Evolutionary conservation across 2,113 vertebrate species (phyloP).

Genomic region (Campylorhamphus procurvoides): DNA sequence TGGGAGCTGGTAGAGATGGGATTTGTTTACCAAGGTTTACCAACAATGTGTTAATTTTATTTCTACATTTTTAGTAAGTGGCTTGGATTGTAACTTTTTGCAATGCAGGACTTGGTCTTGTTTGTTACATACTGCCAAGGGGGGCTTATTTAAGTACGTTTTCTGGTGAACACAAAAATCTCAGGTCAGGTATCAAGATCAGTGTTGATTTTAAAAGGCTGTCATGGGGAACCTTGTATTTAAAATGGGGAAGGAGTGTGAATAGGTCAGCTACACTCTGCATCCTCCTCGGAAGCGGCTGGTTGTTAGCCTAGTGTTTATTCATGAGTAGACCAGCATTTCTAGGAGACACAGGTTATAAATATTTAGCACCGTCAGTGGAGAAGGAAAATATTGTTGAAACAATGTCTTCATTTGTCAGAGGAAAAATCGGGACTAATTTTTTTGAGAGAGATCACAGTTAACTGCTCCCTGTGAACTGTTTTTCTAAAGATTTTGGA

Average conservation of each 20-base stretch:
- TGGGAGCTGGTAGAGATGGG: not conserved
- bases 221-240: not conserved
- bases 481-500: conserved; percentile 52
- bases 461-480: conserved; percentile 41
- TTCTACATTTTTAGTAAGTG: not conserved
- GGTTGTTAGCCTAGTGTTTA: not conserved
- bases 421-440: conserved; percentile 47
- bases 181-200: not conserved
- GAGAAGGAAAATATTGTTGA: conserved; percentile 57
- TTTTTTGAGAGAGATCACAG: not conserved
- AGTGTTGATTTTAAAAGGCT: conserved; percentile 32
- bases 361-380: conserved; percentile 60
- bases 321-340: conserved; percentile 9
- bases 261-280: not conserved
- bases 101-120: not conserved
- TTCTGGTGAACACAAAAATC: not conserved
- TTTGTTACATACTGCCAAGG: not conserved
- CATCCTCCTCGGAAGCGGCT: not conserved
- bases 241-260: not conserved
- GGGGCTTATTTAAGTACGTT: not conserved
- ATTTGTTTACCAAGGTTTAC: not conserved
- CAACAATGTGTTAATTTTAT: fast-evolving
- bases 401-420: conserved; percentile 55
- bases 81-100: not conserved
- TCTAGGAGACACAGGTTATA: conserved; percentile 14